A percentile compares a stretch with the other conserved stretches of the same genome.
These are phyloP conservation scores for Sphaerodactylus townsendi DNA, from an alignment of 2,113 vertebrate species.

Conservation along the genomic window DNA sequence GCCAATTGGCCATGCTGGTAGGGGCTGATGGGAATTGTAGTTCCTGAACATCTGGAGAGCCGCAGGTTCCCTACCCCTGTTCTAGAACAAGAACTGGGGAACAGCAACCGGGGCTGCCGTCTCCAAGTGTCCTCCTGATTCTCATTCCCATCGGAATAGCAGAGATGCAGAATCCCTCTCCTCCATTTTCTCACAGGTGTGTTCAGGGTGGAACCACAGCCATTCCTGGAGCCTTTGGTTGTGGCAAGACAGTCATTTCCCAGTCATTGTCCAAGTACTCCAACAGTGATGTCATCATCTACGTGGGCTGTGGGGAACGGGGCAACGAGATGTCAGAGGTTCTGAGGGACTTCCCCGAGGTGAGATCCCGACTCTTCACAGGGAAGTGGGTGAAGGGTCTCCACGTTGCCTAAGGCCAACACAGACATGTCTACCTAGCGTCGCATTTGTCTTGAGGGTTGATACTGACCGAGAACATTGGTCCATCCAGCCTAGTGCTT, in stretches of 20 bases:
- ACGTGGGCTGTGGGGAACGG: conserved; percentile 67
- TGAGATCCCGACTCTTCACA: conserved; percentile 19
- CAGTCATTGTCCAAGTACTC: conserved; percentile 71
- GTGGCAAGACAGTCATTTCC: conserved; percentile 68
- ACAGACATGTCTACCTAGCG: background rate
- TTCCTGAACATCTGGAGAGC: no score
- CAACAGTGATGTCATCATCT: conserved; percentile 70
- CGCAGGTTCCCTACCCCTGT: no score
- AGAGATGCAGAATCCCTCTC: background rate
- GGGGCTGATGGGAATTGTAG: no score
- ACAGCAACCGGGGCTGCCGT: background rate
- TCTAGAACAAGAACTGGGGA: no score
- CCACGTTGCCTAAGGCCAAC: no score
- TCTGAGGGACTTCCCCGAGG: conserved; percentile 67
- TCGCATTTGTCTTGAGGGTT: no score
- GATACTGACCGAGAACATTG: no score
- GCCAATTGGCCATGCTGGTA: no score
- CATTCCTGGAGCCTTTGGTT: conserved; percentile 66
- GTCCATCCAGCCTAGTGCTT: no score
- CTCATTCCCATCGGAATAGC: accelerated
- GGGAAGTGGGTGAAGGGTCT: background rate
- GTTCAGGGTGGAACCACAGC: conserved; percentile 69
- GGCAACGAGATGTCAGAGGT: conserved; percentile 73
- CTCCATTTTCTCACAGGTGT: conserved; percentile 29
- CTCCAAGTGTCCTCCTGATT: background rate